Percentiles rank a stretch among this genome's conserved stretches.
phyloP scores from a whole-genome alignment of 2,797 vertebrate genomes.

The Cyprinodon diabolis region DNA sequence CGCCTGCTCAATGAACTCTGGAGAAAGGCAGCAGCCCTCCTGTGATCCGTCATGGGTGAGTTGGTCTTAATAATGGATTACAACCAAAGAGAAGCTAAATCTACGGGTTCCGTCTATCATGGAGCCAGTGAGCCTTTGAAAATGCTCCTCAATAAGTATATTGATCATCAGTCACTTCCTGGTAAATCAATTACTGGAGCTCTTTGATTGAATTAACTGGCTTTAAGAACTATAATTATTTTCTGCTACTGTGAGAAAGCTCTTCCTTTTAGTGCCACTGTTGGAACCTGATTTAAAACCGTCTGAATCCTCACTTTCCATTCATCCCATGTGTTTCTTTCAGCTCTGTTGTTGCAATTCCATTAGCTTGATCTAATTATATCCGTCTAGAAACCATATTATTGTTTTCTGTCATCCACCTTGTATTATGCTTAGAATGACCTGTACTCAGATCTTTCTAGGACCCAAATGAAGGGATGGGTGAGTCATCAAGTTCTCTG shows the following conservation, averaged over 20 bases:
- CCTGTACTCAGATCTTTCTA: background rate
- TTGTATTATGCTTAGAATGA: background rate
- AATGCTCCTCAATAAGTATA: background rate
- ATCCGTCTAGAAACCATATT: background rate
- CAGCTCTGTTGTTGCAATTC: background rate
- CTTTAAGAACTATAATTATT: background rate
- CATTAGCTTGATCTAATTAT: background rate
- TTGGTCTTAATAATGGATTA: background rate
- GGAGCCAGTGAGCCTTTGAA: too few relatives aligned
- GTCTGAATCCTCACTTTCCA: background rate
- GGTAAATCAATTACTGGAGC: background rate
- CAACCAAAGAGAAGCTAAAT: background rate
- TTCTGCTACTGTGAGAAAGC: background rate
- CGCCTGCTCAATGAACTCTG: too few relatives aligned
- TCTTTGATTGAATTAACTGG: background rate
- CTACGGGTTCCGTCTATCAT: too few relatives aligned
- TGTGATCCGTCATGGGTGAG: too few relatives aligned
- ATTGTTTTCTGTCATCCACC: background rate
- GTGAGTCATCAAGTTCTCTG: conserved; percentile 15
- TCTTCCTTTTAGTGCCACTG: background rate
- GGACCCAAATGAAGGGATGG: background rate
- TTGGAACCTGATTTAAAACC: background rate
- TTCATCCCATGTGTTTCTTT: background rate
- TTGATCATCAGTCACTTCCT: background rate
- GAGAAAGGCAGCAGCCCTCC: too few relatives aligned